Evolutionary conservation across 2,888 invertebrate species (phyloP).

Genomic region (Scrobipalpa costella): DNA sequence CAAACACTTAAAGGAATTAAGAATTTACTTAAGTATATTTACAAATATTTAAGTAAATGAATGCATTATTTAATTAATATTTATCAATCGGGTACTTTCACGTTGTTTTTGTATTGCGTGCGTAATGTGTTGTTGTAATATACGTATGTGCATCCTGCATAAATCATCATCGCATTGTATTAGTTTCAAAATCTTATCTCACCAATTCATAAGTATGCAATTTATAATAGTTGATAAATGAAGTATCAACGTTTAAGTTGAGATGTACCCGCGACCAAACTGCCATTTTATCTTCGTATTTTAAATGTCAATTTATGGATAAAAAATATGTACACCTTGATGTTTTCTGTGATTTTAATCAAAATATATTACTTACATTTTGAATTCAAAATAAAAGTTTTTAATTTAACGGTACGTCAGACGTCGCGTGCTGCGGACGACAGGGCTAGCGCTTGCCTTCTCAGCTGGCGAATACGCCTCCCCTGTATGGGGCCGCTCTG

Average conservation of each 20-base stretch:
- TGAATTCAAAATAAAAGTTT: constrained; percentile 9
- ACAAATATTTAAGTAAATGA: background rate
- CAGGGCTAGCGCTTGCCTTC: no score
- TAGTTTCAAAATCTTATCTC: background rate
- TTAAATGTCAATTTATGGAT: constrained; percentile 61
- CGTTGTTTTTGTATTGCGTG: background rate
- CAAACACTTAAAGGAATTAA: background rate
- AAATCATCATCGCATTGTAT: background rate
- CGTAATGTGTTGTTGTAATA: background rate
- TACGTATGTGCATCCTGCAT: background rate
- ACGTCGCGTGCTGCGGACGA: no score
- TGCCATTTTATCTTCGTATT: constrained; percentile 47
- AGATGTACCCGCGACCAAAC: constrained; percentile 54
- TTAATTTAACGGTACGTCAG: background rate
- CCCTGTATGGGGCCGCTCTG: no score
- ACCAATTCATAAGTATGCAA: no score
- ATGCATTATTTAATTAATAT: background rate
- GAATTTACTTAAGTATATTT: constrained; percentile 5
- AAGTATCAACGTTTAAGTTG: background rate
- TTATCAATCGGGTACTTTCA: background rate
- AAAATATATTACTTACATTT: constrained; percentile 35
- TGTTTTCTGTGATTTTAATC: constrained; percentile 57
- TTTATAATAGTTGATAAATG: background rate
- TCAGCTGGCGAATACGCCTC: no score
- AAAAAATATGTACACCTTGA: constrained; percentile 47